Percentiles rank a stretch among this genome's conserved stretches.
phyloP scores from a whole-genome alignment of 2,113 vertebrate genomes.

The Labeo catla region DNA sequence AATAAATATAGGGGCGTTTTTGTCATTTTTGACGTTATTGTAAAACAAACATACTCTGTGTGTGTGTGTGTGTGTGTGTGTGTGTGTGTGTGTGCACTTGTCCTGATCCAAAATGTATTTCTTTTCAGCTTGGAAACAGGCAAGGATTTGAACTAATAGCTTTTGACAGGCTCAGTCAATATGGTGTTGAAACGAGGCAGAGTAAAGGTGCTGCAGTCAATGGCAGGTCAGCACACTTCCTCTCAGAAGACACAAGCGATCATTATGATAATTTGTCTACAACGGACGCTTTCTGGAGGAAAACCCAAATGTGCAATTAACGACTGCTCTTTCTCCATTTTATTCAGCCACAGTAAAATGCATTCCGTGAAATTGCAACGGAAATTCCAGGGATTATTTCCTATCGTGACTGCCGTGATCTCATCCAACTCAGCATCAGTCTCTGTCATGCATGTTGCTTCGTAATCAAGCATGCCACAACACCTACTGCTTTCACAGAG shows the following conservation, averaged over 20 bases:
- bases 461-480: neutral
- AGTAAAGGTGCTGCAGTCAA: slow-evolving; percentile 32
- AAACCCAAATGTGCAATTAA: slow-evolving; percentile 33
- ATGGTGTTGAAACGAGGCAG: slow-evolving; percentile 36
- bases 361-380: neutral
- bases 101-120: slow-evolving; percentile 18
- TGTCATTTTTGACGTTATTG: slow-evolving; percentile 39
- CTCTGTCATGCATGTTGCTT: slow-evolving; percentile 13
- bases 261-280: slow-evolving; percentile 4
- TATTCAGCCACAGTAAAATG: neutral
- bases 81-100: slow-evolving; percentile 11
- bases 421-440: neutral
- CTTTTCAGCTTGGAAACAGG: slow-evolving; percentile 6
- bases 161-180: slow-evolving; percentile 53
- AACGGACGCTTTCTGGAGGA: neutral
- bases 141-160: slow-evolving; percentile 39
- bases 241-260: slow-evolving; percentile 10
- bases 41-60: too few species aligned
- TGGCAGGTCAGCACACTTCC: slow-evolving; percentile 27
- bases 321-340: neutral
- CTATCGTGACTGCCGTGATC: slow-evolving; percentile 19
- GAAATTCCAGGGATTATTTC: slow-evolving; percentile 22
- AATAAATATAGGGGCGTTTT: slow-evolving; percentile 6
- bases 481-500: slow-evolving; percentile 35
- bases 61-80: too few species aligned